Conservation (phyloP, 2,888 invertebrate genomes). For the Oligia strigilis region DNA sequence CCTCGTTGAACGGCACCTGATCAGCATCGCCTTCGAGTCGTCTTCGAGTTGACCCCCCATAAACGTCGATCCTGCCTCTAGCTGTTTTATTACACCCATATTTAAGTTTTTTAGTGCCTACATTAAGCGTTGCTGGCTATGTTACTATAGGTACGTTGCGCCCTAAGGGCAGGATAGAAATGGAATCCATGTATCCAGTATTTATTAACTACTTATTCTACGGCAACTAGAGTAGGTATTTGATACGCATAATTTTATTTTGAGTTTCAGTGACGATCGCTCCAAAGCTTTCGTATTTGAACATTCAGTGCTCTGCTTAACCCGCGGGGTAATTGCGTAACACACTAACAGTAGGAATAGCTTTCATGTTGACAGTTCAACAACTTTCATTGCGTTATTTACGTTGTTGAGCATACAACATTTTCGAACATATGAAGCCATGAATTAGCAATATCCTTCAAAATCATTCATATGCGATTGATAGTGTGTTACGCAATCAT, state of each 20-base stretch:
- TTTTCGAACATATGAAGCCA: background rate
- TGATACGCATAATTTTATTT: too few relatives aligned
- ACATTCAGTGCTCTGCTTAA: background rate
- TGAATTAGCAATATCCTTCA: background rate
- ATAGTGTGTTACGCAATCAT: background rate
- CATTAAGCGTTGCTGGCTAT: background rate
- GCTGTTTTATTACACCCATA: constrained; percentile 39
- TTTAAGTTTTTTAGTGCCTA: constrained; percentile 25
- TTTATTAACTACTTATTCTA: background rate
- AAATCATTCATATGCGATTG: background rate
- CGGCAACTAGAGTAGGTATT: too few relatives aligned
- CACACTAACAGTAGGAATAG: too few relatives aligned
- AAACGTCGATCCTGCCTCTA: constrained; percentile 26
- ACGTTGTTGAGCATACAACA: too few relatives aligned
- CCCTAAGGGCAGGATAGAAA: background rate
- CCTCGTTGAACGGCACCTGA: constrained; percentile 44
- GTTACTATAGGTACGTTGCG: background rate
- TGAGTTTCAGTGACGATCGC: background rate
- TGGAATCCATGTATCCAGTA: background rate
- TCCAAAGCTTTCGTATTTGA: background rate
- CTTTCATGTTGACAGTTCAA: background rate
- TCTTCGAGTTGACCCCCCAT: constrained; percentile 24
- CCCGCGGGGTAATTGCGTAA: background rate
- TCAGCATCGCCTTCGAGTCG: constrained; percentile 24
- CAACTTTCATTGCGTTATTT: background rate